phyloP scores from a whole-genome alignment of 2,888 invertebrate genomes.

The Lamellibrachia satsuma region DNA sequence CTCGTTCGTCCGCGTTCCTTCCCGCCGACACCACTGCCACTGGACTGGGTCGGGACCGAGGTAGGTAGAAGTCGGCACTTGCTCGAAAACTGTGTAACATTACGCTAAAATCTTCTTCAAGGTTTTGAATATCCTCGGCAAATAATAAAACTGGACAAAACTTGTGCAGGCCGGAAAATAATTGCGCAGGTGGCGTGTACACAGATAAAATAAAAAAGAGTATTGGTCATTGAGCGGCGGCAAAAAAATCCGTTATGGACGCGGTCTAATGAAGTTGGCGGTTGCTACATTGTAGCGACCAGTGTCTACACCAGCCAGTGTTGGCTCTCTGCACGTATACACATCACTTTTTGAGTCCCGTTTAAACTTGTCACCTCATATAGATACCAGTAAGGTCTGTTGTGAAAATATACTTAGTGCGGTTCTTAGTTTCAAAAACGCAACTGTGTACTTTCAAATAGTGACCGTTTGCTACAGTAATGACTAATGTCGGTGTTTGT shows the following conservation, averaged over 20 bases:
- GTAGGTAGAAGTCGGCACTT: slow-evolving; percentile 5
- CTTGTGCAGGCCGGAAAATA: not conserved
- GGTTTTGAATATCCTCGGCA: not conserved
- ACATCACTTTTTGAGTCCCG: not conserved
- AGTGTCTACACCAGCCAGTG: not conserved
- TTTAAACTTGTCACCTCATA: not conserved
- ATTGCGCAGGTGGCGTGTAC: not conserved
- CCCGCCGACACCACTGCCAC: not conserved
- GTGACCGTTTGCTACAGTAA: not conserved
- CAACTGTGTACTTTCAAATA: not conserved
- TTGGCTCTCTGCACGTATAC: not conserved
- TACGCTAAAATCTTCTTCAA: not conserved
- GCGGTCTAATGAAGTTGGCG: slow-evolving; percentile 5
- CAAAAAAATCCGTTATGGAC: slow-evolving; percentile 13
- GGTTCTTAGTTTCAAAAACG: not conserved
- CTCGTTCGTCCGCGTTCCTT: slow-evolving; percentile 8
- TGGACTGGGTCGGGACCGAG: not conserved
- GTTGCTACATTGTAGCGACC: not conserved
- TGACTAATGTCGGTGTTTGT: not conserved
- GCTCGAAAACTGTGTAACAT: slow-evolving; percentile 8
- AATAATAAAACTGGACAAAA: not conserved
- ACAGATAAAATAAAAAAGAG: not conserved
- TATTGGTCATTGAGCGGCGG: not conserved
- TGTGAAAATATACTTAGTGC: not conserved
- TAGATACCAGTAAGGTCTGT: not conserved